Evolutionary conservation across 2,113 vertebrate species (phyloP).

Genomic region (Prinia subflava): DNA sequence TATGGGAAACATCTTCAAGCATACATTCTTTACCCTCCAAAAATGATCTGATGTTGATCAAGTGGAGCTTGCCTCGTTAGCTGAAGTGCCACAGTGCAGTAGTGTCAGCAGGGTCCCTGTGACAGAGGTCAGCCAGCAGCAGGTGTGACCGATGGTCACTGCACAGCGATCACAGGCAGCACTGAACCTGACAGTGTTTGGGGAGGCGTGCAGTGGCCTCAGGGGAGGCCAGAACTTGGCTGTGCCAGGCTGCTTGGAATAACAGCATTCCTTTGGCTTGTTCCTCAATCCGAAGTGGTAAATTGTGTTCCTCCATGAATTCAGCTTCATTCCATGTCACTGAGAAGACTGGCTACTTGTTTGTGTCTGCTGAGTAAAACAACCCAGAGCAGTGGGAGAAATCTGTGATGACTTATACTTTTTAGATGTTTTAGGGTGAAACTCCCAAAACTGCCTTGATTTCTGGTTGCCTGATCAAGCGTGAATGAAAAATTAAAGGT

Average conservation of each 20-base stretch:
- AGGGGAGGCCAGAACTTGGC: not conserved
- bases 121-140: not conserved
- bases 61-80: not conserved
- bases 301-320: not conserved
- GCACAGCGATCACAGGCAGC: not conserved
- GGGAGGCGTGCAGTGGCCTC: not conserved
- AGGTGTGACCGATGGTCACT: not conserved
- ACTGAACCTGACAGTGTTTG: not conserved
- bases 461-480: not conserved
- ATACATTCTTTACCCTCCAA: fast-evolving
- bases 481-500: not conserved
- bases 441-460: not conserved
- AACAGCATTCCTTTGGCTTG: not conserved
- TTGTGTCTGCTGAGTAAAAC: constrained; percentile 58
- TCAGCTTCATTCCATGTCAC: not conserved
- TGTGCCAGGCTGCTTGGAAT: not conserved
- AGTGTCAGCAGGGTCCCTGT: not conserved
- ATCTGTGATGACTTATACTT: not conserved
- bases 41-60: not conserved
- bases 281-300: not conserved
- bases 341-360: constrained; percentile 63
- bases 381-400: not conserved
- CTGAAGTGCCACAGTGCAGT: not conserved
- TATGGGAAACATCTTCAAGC: not conserved
- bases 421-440: not conserved